Evolutionary conservation across 2,113 vertebrate species (phyloP).

Genomic region (Chionodraco myersi): DNA sequence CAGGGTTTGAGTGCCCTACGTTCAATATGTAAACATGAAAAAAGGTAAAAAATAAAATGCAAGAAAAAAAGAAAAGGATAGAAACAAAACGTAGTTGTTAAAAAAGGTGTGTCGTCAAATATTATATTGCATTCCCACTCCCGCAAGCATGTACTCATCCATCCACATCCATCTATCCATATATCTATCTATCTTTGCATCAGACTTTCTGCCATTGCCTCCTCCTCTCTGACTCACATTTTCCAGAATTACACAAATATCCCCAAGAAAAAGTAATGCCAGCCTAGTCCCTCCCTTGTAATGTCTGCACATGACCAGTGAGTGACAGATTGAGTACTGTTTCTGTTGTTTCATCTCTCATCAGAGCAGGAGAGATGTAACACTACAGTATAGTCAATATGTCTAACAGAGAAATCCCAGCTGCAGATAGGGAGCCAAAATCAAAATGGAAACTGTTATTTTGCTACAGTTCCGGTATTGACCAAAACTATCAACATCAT

Average conservation of each 20-base stretch:
- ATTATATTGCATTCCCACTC: too few relatives aligned
- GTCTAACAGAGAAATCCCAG: constrained; percentile 6
- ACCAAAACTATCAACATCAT: not conserved
- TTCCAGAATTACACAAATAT: not conserved
- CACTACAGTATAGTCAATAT: not conserved
- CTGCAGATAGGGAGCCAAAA: constrained; percentile 10
- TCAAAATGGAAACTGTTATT: not conserved
- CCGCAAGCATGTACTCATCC: too few relatives aligned
- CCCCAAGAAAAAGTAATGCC: not conserved
- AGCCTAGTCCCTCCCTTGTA: not conserved
- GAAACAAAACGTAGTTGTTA: too few relatives aligned
- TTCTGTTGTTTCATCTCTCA: constrained; percentile 10
- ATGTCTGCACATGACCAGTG: not conserved
- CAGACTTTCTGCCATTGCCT: not conserved
- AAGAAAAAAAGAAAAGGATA: too few relatives aligned
- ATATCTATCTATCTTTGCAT: not conserved
- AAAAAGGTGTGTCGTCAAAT: too few relatives aligned
- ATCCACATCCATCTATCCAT: too few relatives aligned
- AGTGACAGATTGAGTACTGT: not conserved
- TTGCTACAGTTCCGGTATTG: not conserved
- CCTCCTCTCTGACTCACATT: not conserved
- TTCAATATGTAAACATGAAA: too few relatives aligned
- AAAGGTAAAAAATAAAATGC: too few relatives aligned
- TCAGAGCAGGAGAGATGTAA: constrained; percentile 9
- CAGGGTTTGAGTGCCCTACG: too few relatives aligned